Percentiles rank a stretch among this genome's conserved stretches.
These are phyloP conservation scores for Trachelus stipa DNA, from an alignment of 2,888 invertebrate species.

Conservation along the genomic window DNA sequence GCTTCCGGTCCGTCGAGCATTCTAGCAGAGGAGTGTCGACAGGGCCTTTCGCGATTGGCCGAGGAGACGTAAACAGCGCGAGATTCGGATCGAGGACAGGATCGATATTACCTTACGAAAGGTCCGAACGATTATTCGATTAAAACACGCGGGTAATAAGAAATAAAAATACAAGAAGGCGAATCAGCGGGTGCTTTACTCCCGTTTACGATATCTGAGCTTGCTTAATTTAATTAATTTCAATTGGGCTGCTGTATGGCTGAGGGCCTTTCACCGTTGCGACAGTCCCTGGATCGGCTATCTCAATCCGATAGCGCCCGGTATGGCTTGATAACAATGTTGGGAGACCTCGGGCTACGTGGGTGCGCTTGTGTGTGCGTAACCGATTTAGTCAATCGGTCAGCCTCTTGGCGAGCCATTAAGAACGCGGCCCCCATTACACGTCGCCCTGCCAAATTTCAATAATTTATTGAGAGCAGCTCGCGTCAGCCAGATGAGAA, in stretches of 20 bases:
- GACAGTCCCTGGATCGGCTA: slow-evolving; percentile 43
- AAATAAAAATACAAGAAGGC: not conserved
- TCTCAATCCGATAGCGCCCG: slow-evolving; percentile 45
- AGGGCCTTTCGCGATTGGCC: not conserved
- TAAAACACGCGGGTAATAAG: not conserved
- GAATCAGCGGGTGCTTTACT: not conserved
- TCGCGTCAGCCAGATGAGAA: not conserved
- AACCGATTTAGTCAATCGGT: not conserved
- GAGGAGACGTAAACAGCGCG: not conserved
- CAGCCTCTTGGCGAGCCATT: slow-evolving; percentile 5
- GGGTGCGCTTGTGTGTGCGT: slow-evolving; percentile 34
- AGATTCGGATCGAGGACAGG: slow-evolving; percentile 5
- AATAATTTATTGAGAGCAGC: slow-evolving; percentile 43
- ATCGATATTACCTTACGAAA: slow-evolving; percentile 1
- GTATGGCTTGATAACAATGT: slow-evolving; percentile 51
- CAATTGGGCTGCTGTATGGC: slow-evolving; percentile 41
- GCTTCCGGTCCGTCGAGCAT: not conserved
- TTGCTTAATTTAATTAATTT: slow-evolving; percentile 25
- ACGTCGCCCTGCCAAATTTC: slow-evolving; percentile 46
- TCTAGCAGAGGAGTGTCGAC: not conserved
- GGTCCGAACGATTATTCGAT: not conserved
- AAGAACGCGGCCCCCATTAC: slow-evolving; percentile 21
- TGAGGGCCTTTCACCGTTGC: slow-evolving; percentile 55
- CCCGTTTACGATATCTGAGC: not conserved
- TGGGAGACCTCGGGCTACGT: slow-evolving; percentile 42